A percentile compares a stretch with the other conserved stretches of the same genome.
Conservation (phyloP, 2,888 invertebrate genomes). For the Scaptomyza polygonia region DNA sequence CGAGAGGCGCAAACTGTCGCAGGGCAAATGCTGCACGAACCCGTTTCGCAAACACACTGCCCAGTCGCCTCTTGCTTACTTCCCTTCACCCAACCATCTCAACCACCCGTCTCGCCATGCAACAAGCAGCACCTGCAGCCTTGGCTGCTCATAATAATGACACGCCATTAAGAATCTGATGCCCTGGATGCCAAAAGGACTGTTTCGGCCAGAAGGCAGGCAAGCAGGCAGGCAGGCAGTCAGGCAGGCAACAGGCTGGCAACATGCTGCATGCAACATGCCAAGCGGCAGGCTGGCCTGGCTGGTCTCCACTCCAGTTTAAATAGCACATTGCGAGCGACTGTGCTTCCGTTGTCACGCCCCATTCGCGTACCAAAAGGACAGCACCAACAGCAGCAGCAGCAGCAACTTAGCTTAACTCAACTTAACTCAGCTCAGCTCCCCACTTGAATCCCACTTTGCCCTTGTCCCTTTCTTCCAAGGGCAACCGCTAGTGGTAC, state of each 20-base stretch:
- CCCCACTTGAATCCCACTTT: neutral
- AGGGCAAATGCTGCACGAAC: slow-evolving; percentile 62
- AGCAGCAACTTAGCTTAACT: slow-evolving; percentile 6
- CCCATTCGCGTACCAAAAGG: slow-evolving; percentile 42
- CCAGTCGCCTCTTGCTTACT: neutral
- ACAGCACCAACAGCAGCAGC: slow-evolving; percentile 29
- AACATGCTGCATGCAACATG: slow-evolving; percentile 20
- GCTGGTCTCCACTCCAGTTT: slow-evolving; percentile 62
- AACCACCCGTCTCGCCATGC: neutral
- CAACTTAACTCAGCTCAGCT: slow-evolving; percentile 7
- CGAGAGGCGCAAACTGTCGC: slow-evolving; percentile 72
- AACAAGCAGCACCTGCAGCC: slow-evolving; percentile 41
- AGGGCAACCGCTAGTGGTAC: slow-evolving; percentile 42
- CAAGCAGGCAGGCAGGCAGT: neutral
- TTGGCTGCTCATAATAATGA: slow-evolving; percentile 72
- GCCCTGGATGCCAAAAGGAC: slow-evolving; percentile 33
- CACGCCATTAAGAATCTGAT: slow-evolving; percentile 76
- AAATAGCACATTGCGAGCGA: slow-evolving; percentile 70
- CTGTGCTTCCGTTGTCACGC: slow-evolving; percentile 75
- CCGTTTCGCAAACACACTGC: slow-evolving; percentile 39
- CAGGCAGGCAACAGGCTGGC: slow-evolving; percentile 18
- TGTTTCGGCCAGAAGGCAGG: slow-evolving; percentile 4
- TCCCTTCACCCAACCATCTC: neutral
- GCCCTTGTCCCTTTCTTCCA: neutral
- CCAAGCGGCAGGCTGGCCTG: slow-evolving; percentile 6